phyloP scores from a whole-genome alignment of 2,797 vertebrate genomes.

The Propithecus perrieri region DNA sequence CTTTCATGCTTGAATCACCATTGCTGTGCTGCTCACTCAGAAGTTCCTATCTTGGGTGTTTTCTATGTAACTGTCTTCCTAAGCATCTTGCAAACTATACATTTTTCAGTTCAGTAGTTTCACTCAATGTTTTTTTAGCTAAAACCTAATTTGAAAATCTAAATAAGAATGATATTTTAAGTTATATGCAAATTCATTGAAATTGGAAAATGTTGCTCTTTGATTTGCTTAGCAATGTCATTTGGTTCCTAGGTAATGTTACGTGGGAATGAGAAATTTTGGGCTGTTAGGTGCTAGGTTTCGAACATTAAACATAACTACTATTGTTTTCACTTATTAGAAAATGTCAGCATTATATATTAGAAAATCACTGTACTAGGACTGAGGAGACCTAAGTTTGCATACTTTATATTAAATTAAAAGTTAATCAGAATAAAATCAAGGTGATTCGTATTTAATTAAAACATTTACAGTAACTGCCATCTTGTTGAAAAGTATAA shows the following conservation, averaged over 20 bases:
- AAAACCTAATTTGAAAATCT: constrained; percentile 58
- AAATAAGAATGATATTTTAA: constrained; percentile 56
- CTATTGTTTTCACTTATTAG: background rate
- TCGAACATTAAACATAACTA: constrained; percentile 2
- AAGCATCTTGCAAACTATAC: background rate
- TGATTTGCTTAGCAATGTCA: background rate
- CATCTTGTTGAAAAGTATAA: background rate
- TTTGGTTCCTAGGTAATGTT: background rate
- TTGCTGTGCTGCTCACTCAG: background rate
- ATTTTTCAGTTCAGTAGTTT: constrained; percentile 35
- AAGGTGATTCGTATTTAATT: background rate
- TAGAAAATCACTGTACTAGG: background rate
- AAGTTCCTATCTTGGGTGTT: background rate
- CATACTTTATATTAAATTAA: background rate
- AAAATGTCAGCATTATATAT: background rate
- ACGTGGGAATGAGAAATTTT: background rate
- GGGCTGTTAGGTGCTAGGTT: background rate
- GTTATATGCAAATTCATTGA: background rate
- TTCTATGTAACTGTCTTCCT: background rate
- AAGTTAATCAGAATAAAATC: constrained; percentile 23
- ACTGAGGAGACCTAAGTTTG: background rate
- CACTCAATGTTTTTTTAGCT: background rate
- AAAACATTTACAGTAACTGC: background rate
- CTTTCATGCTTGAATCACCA: background rate
- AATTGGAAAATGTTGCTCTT: background rate